Base-by-base conservation (phyloP, 2,888 invertebrate species). In the Cryptocephalus primarius region DNA sequence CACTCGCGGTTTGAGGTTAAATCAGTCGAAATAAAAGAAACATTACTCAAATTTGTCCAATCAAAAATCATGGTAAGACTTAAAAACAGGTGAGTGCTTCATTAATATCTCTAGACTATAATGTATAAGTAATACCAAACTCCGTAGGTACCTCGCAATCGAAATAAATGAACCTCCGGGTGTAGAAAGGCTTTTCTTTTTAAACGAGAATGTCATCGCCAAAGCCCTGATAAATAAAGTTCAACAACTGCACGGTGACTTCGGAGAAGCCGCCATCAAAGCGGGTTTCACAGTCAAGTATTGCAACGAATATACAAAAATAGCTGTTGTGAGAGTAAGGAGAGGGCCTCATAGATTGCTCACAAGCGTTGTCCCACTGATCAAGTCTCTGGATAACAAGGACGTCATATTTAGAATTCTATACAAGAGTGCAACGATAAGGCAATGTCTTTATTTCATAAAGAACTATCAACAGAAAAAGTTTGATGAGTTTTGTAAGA, bases 321-420 rank as follows among this genome's bases (percentile, higher is more conserved):
- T 88, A 56, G 85, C 84, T 1, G 74, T 89, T 33, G 73, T 89
- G 43, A 75, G 85, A 59, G 75, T 76, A 12, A 72, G 87, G 43
- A 88, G 87, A 64, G 85, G 85, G 0, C 85, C 88, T 3, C 86
- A 89, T 61, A 77, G 73, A 59, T 78, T 84, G 65, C 73, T 88
- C 1, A 72, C 82, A 0, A 83, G 82, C 60, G 71, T 76, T 49
- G 60, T 89, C 53, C 86, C 88, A 10, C 75, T 80, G 55, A 74
- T 88, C 43, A 82, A 75, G n/a, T 73, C 76, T 59, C 72, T 88
- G 39, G 81, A 79, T 9, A 77, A 77, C 31, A 72, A 78, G 51
- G 69, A 72, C 43, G 82, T 84, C 0, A 73, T 70, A 44, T 65
- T 86, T 22, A 76, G 75, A 43, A 84, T 82, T 12, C 65, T 88